phyloP scores from a whole-genome alignment of 2,888 invertebrate genomes.

The Limnephilus rhombicus region DNA sequence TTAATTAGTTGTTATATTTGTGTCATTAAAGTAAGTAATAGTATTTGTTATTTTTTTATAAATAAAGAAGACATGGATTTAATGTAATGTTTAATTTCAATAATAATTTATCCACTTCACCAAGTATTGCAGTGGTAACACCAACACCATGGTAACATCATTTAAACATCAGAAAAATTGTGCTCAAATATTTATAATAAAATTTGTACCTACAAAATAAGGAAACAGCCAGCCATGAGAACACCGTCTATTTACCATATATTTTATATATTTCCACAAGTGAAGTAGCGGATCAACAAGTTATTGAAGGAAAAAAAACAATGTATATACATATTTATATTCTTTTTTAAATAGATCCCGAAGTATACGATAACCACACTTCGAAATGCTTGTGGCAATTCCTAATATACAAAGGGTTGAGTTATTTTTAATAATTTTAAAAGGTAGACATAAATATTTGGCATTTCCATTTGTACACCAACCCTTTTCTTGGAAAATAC shows the following conservation, averaged over 20 bases:
- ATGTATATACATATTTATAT: not conserved
- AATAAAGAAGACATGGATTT: slow-evolving; percentile 24
- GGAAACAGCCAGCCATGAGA: not conserved
- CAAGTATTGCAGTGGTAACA: slow-evolving; percentile 25
- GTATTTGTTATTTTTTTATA: slow-evolving; percentile 35
- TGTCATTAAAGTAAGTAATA: not conserved
- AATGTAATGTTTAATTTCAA: slow-evolving; percentile 16
- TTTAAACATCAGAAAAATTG: slow-evolving; percentile 7
- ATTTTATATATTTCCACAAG: not conserved
- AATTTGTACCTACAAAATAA: not conserved
- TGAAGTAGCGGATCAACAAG: not conserved
- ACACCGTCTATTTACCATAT: not conserved
- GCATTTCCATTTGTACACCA: too few relatives aligned
- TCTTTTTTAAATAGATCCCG: not conserved
- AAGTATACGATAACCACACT: not conserved
- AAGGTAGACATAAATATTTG: too few relatives aligned
- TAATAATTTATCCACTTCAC: slow-evolving; percentile 29
- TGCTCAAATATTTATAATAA: not conserved
- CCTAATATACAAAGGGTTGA: not conserved
- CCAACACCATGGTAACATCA: slow-evolving; percentile 33
- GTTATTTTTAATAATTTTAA: not conserved
- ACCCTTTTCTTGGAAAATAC: too few relatives aligned
- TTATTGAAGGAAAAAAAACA: not conserved
- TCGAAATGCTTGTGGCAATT: not conserved
- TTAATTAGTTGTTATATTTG: not conserved